Evolutionary conservation across 2,113 vertebrate genomes (phyloP).

Genomic region (Cochlearius cochlearius): DNA sequence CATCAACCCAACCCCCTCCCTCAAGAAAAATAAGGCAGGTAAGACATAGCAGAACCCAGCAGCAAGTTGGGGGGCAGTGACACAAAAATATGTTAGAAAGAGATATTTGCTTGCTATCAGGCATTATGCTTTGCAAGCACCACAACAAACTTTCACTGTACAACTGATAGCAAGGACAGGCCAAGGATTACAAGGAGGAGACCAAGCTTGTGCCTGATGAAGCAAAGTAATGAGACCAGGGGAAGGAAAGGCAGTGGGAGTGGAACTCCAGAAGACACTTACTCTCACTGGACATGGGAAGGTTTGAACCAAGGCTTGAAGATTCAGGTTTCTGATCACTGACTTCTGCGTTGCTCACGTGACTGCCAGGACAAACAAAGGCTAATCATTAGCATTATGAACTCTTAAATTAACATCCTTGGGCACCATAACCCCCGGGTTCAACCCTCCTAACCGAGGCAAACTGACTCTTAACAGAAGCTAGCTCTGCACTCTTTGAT

Average conservation of each 20-base stretch:
- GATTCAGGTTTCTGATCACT: slow-evolving; percentile 77
- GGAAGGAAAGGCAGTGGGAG: neutral
- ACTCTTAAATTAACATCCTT: neutral
- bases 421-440: neutral
- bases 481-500: neutral
- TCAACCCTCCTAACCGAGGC: neutral
- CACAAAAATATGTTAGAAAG: neutral
- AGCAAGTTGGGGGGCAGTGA: neutral
- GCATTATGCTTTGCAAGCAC: neutral
- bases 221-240: neutral
- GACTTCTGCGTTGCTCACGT: slow-evolving; percentile 74
- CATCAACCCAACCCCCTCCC: neutral
- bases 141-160: neutral
- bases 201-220: neutral
- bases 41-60: neutral
- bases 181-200: neutral
- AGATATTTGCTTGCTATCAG: neutral
- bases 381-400: neutral
- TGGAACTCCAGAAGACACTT: slow-evolving; percentile 51
- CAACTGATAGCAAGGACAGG: neutral
- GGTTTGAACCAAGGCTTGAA: slow-evolving; percentile 74
- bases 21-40: neutral
- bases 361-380: slow-evolving; percentile 68
- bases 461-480: neutral
- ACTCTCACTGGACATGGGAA: slow-evolving; percentile 79